A percentile compares a stretch with the other conserved stretches of the same genome.
Conservation (phyloP, 2,113 vertebrate species). For the Hypocryptadius cinnamomeus region DNA sequence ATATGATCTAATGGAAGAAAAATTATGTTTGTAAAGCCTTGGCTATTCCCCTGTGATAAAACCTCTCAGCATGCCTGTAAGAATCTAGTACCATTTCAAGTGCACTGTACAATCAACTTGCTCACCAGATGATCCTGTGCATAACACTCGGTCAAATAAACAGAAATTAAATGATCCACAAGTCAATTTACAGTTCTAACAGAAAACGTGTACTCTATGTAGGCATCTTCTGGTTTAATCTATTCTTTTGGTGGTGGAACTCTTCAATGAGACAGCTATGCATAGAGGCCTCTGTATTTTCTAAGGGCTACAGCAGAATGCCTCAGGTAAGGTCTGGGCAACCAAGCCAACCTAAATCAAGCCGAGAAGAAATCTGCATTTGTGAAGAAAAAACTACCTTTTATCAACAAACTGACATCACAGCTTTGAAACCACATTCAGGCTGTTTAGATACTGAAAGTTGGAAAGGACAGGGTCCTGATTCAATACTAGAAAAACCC, state of each 20-base stretch:
- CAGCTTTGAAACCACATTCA: not conserved
- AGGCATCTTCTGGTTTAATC: not conserved
- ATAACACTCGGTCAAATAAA: conserved; percentile 28
- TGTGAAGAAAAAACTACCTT: not conserved
- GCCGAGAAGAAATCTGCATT: not conserved
- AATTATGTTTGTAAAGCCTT: not conserved
- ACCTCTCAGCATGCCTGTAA: not conserved
- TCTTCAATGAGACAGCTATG: not conserved
- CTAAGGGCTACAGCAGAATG: not conserved
- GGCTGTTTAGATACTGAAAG: not conserved
- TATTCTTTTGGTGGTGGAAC: not conserved
- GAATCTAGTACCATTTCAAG: not conserved
- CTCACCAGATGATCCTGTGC: conserved; percentile 26
- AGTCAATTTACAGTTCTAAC: no score
- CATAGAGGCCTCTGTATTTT: not conserved
- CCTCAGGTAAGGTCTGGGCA: not conserved
- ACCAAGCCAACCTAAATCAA: not conserved
- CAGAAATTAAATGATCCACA: no score
- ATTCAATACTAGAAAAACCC: not conserved
- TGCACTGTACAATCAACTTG: not conserved
- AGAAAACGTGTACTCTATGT: not conserved
- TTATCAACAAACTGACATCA: not conserved
- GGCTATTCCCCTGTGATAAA: not conserved
- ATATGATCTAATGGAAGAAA: not conserved
- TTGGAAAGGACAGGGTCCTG: not conserved